Evolutionary conservation across 2,888 invertebrate genomes (phyloP), one percentile per base, ranked within the genome.

Genomic region (Prosapia bicincta): DNA sequence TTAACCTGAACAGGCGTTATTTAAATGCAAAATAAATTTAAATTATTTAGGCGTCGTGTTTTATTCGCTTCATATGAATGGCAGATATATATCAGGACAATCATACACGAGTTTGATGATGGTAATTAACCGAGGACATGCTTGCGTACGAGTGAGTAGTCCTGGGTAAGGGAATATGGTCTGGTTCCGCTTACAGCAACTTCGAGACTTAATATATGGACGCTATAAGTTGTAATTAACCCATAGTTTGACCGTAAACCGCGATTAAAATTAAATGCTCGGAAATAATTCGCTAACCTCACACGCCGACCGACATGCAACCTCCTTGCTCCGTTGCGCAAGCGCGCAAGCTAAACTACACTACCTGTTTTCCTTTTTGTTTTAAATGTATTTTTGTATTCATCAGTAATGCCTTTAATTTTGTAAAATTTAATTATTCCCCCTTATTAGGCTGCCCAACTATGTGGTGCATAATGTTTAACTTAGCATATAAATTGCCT

Each of bases 221-320:
- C 69, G 23, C 15, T 26, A 69, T 30, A 69, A 69, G 30, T 26
- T 30, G 28, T 30, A 69, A 69, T 69, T 69, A 69, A 69, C 69
- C 69, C 69, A 69, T 69, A 69, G 69, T 69, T 69, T 69, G 69
- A 69, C 69, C 69, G 69, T 69, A 69, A 69, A 69, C 69, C 30
- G 69, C 26, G 69, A 69, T 69, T 30, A 69, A 69, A 69, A 69
- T 69, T 69, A 69, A 69, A 69, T 69, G 69, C 20, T 69, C 30
- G 30, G 69, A 26, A 30, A 30, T 30, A 69, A 69, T 69, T 69
- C 30, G 30, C 26, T 30, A 30, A 25, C 26, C 26, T 69, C 26
- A 26, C 30, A 69, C 20, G 23, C 23, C 30, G 30, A 13, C 30
- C 23, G 26, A 69, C 69, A 69, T 69, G 69, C 69, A 69, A 69